These are phyloP conservation scores for Marcusenius ussheri DNA, from an alignment of 2,113 vertebrate species.

Conservation along the genomic window DNA sequence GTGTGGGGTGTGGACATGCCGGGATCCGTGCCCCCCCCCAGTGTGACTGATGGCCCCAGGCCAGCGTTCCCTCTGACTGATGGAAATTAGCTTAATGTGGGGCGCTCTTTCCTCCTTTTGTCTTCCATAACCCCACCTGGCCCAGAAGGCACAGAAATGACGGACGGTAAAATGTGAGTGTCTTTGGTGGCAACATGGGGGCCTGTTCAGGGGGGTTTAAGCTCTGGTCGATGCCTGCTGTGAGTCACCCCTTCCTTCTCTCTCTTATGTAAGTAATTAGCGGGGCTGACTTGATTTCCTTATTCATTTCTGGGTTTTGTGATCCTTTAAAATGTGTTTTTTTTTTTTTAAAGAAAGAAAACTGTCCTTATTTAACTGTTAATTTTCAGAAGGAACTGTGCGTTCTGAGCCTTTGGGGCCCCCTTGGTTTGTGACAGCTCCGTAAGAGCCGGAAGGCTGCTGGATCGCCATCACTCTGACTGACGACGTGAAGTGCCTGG, in stretches of 20 bases:
- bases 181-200: not conserved
- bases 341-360: not conserved
- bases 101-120: not conserved
- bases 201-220: not conserved
- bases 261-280: not conserved
- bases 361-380: not conserved
- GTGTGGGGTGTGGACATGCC: constrained; percentile 46
- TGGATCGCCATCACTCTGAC: not conserved
- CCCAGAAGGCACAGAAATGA: not conserved
- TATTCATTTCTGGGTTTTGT: not conserved
- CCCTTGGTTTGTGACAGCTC: not conserved
- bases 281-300: not conserved
- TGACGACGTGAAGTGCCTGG: not conserved
- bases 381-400: not conserved
- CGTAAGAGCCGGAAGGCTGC: not conserved
- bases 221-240: not conserved
- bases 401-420: not conserved
- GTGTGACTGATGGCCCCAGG: constrained; percentile 58
- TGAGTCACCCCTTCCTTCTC: not conserved
- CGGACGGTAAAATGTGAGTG: too few species aligned
- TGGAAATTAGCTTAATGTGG: constrained; percentile 48
- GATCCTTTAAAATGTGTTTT: not conserved
- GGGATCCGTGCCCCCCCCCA: constrained; percentile 52
- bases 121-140: not conserved
- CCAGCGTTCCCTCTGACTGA: constrained; percentile 54